phyloP scores from a whole-genome alignment of 2,797 vertebrate species.

The Artibeus jamaicensis region DNA sequence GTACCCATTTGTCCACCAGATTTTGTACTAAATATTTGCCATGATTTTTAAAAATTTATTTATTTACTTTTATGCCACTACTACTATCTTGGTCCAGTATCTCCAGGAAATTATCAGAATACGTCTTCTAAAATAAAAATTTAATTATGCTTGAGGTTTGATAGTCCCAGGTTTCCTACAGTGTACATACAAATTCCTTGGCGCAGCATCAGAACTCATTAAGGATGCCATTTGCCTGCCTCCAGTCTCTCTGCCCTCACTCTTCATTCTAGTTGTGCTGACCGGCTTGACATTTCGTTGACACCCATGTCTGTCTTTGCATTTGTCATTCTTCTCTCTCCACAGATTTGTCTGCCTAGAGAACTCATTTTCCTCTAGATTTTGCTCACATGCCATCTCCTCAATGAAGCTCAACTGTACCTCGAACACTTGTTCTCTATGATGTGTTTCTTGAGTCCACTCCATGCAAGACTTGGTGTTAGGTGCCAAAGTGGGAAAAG shows the following conservation, averaged over 20 bases:
- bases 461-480: neutral
- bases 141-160: neutral
- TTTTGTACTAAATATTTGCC: neutral
- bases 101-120: neutral
- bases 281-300: neutral
- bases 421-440: neutral
- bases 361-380: neutral
- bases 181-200: neutral
- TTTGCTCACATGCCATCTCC: neutral
- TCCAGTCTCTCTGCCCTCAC: neutral
- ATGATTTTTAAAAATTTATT: neutral
- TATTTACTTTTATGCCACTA: neutral
- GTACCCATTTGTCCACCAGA: neutral
- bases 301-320: neutral
- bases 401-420: rapidly evolving
- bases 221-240: neutral
- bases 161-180: neutral
- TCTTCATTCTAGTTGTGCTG: neutral
- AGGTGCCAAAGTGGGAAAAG: neutral
- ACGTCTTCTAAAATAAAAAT: slow-evolving; percentile 12
- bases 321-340: neutral
- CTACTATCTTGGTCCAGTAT: neutral
- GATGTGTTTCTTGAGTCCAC: neutral
- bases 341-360: neutral
- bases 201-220: neutral